These are phyloP conservation scores for Corynorhinus townsendii DNA, from an alignment of 2,113 vertebrate genomes.

Conservation along the genomic window DNA sequence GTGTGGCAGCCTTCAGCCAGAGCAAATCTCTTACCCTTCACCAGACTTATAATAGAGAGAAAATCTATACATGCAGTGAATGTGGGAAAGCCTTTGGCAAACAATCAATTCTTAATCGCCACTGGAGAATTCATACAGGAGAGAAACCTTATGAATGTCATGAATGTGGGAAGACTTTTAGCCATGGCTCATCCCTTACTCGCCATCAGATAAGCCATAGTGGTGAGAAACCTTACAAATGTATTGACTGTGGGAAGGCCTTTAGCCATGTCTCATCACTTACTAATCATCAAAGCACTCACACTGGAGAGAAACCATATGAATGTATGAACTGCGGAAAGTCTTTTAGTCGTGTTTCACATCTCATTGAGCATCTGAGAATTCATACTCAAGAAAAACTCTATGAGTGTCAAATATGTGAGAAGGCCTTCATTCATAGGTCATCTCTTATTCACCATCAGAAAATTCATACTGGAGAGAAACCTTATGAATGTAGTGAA, in stretches of 20 bases:
- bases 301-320: conserved; percentile 68
- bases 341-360: conserved; percentile 58
- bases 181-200: conserved; percentile 64
- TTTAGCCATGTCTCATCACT: conserved; percentile 59
- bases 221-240: conserved; percentile 66
- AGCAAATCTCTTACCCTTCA: conserved; percentile 29
- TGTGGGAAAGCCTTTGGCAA: conserved; percentile 67
- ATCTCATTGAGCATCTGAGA: conserved; percentile 65
- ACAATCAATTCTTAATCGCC: conserved; percentile 59
- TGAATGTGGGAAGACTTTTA: conserved; percentile 66
- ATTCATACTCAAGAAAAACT: conserved; percentile 70
- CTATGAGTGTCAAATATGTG: conserved; percentile 61
- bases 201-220: conserved; percentile 64
- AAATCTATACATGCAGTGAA: conserved; percentile 48
- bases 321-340: conserved; percentile 61
- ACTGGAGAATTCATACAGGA: conserved; percentile 63
- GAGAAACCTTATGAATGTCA: conserved; percentile 57
- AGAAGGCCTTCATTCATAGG: conserved; percentile 68
- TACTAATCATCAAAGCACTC: conserved; percentile 60
- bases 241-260: conserved; percentile 63
- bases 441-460: conserved; percentile 67
- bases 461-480: conserved; percentile 64
- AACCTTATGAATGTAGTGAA: conserved; percentile 50
- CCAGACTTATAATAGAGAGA: conserved; percentile 37
- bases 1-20: conserved; percentile 31